A percentile compares a stretch with the other conserved stretches of the same genome.
phyloP scores from a whole-genome alignment of 1,140 invertebrate genomes.

The Caerostris darwini region DNA sequence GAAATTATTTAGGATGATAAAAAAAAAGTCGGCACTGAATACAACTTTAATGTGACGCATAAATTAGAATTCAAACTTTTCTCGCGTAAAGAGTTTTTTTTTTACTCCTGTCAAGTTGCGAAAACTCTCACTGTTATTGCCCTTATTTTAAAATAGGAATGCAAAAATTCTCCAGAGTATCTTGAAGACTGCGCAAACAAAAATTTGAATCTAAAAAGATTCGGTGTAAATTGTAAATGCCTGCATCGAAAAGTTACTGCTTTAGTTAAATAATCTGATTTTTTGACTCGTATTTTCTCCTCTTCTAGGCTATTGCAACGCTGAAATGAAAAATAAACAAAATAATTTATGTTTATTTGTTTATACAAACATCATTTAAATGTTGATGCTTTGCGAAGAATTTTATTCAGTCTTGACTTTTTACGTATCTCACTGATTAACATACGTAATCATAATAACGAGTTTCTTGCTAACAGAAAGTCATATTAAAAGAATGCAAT shows the following conservation, averaged over 20 bases:
- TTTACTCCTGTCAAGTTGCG: background rate
- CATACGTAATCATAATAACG: no score
- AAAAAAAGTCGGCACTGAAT: background rate
- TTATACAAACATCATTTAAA: background rate
- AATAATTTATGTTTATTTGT: background rate
- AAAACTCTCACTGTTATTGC: background rate
- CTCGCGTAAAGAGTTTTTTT: background rate
- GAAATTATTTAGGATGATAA: background rate
- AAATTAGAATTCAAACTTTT: constrained; percentile 22
- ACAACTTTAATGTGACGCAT: constrained; percentile 27
- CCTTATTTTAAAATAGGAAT: background rate
- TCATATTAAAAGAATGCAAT: no score
- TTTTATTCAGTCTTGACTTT: no score
- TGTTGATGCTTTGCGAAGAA: no score
- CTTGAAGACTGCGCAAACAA: background rate
- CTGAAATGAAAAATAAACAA: background rate
- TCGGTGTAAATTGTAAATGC: background rate
- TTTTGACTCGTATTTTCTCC: background rate
- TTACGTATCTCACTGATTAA: no score
- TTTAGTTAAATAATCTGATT: background rate
- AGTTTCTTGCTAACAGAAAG: no score
- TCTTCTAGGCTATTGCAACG: background rate
- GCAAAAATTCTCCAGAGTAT: constrained; percentile 4
- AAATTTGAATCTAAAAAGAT: constrained; percentile 23
- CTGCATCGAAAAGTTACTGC: background rate